Conservation (phyloP, 2,888 invertebrate species). For the Drosophila pseudotalamancana region DNA sequence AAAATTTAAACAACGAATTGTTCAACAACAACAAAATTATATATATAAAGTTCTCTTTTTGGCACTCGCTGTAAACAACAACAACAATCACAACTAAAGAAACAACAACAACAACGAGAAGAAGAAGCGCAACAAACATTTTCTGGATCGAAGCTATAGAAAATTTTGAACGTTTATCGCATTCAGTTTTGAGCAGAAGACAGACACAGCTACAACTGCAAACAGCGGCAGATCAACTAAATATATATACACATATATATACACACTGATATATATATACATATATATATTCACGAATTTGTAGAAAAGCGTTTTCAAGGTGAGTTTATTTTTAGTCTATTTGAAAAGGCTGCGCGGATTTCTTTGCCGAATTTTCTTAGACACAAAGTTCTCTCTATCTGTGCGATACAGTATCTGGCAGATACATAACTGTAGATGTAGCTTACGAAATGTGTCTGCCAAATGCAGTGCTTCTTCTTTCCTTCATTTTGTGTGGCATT, state of each 20-base stretch:
- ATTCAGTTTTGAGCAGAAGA: conserved; percentile 55
- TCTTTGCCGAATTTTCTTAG: conserved; percentile 59
- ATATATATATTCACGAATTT: conserved; percentile 60
- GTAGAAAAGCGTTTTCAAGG: conserved; percentile 85
- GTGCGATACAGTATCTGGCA: conserved; percentile 48
- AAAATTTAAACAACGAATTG: conserved; percentile 31
- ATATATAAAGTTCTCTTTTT: no score
- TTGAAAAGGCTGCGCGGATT: conserved; percentile 81
- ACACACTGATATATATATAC: conserved; percentile 2
- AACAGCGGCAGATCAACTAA: conserved; percentile 33
- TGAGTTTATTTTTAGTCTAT: conserved; percentile 84
- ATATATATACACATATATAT: conserved; percentile 1
- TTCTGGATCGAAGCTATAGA: conserved; percentile 55
- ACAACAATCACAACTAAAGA: not conserved
- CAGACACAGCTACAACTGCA: conserved; percentile 39
- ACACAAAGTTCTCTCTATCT: conserved; percentile 18
- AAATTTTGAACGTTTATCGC: conserved; percentile 19
- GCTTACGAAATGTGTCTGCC: conserved; percentile 35
- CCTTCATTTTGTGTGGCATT: conserved; percentile 26
- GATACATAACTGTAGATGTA: conserved; percentile 40
- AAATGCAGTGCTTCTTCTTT: conserved; percentile 39
- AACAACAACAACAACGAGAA: conserved; percentile 10
- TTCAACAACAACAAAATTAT: conserved; percentile 21
- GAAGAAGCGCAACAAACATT: conserved; percentile 30
- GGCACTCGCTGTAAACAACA: no score